Base-by-base conservation (phyloP, 2,888 invertebrate species). In the Meloe dianella region DNA sequence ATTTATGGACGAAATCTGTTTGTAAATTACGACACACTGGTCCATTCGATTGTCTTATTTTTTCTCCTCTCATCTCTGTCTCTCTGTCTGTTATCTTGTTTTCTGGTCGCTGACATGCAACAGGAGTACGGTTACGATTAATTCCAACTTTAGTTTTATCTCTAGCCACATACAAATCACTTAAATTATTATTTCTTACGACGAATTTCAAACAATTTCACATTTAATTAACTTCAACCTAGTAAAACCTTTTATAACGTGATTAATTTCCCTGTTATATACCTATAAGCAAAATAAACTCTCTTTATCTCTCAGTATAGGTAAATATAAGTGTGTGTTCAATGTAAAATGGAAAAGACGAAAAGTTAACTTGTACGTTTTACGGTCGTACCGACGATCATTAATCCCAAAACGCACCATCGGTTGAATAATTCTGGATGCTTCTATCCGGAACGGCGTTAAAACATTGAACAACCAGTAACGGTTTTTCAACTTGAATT, bases 11-110 rank as follows among this genome's bases (percentile, higher is more conserved):
- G 57, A 57, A 60, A 22, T 64, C 60, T 57, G 47, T 57, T 60
- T 38, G 47, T 67, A 67, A 67, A 67, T 67, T 60, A 67, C 35
- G 22, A 24, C 32, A 24, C n/a, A 54, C 60, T 57, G 41, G 38
- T 41, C 61, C 57, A 60, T 60, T 58, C 57, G 58, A 65, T 60
- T 57, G 60, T 66, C 57, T 66, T 60, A 57, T 65, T 65, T 62
- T 65, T 30, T 24, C 2, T 1, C 9, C 9, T 10, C n/a, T n/a
- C 41, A 41, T 41, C 17, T 41, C 41, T 22, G 8, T 47, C 22
- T 24, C 22, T 54, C 4, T 54, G n/a, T 54, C n/a, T n/a, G n/a
- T 24, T 24, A 12, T 54, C 54, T 24, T 27, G 27, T 54, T 54
- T 54, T 27, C 14, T 54, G 27, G 24, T 54, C n/a, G 57, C 57